Conservation (phyloP, 1,140 invertebrate genomes). For the Notospermus geniculatus region DNA sequence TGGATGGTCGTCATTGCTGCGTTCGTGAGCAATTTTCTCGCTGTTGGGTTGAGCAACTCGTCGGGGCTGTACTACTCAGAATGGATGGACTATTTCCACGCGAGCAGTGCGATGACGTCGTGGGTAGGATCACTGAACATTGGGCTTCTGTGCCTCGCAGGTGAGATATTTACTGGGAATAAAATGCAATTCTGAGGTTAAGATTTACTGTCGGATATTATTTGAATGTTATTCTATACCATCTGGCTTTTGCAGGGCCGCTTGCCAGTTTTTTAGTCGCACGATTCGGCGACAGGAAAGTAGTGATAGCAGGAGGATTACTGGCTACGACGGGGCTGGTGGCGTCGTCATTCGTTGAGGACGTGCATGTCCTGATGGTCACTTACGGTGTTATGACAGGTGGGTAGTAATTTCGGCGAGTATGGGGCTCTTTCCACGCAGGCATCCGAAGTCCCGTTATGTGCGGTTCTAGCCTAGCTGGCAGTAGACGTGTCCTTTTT, state of each 20-base stretch:
- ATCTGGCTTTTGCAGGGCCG: slow-evolving; percentile 71
- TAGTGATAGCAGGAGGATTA: slow-evolving; percentile 71
- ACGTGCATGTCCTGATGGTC: slow-evolving; percentile 67
- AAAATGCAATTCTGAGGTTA: no score
- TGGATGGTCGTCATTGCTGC: slow-evolving; percentile 17
- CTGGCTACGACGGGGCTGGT: slow-evolving; percentile 78
- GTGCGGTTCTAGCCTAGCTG: no score
- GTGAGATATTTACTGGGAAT: no score
- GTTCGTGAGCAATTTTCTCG: slow-evolving; percentile 12
- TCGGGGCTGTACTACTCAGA: slow-evolving; percentile 9
- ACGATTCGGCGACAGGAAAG: slow-evolving; percentile 74
- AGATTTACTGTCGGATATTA: no score
- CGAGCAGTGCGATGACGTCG: neutral
- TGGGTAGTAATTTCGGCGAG: slow-evolving; percentile 1
- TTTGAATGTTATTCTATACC: slow-evolving; percentile 37
- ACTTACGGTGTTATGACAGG: slow-evolving; percentile 74
- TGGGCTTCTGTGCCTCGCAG: no score
- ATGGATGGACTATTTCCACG: slow-evolving; percentile 12
- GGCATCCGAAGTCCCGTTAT: no score
- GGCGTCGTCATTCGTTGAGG: slow-evolving; percentile 65
- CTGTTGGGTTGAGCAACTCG: slow-evolving; percentile 8
- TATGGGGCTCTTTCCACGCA: neutral
- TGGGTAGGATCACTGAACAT: slow-evolving; percentile 1
- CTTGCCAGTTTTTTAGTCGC: slow-evolving; percentile 85
- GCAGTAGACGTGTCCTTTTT: no score